These are phyloP conservation scores for Drosophila gunungcola DNA, from an alignment of 1,140 invertebrate species.

Conservation along the genomic window DNA sequence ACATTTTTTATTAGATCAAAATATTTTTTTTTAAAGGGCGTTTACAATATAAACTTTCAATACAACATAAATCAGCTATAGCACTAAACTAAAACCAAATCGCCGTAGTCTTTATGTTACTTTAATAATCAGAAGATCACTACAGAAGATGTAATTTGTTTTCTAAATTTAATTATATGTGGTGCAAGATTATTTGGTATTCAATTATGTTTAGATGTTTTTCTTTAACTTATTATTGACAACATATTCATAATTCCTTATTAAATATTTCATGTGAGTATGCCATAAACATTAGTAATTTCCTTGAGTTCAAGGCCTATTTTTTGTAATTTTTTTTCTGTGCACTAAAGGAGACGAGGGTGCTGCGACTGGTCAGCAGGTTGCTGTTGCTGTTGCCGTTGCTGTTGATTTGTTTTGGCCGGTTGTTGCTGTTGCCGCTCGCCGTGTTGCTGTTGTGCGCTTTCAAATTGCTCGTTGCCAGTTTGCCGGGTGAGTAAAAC, in stretches of 20 bases:
- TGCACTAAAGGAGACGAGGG: slow-evolving; percentile 18
- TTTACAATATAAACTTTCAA: no score
- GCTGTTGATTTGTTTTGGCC: slow-evolving; percentile 65
- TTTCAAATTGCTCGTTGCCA: slow-evolving; percentile 72
- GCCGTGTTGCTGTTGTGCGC: slow-evolving; percentile 50
- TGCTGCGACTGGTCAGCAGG: slow-evolving; percentile 69
- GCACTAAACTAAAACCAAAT: no score
- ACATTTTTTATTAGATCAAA: no score
- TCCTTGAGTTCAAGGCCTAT: background rate
- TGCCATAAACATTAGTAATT: background rate
- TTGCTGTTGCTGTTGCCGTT: slow-evolving; percentile 59
- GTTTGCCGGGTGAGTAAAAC: slow-evolving; percentile 79
- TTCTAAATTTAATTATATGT: no score
- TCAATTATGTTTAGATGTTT: background rate
- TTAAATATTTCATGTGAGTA: background rate
- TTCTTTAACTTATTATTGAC: background rate
- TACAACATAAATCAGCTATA: no score
- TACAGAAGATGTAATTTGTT: no score
- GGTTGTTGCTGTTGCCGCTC: slow-evolving; percentile 41
- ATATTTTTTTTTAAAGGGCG: no score
- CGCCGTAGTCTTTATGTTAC: no score
- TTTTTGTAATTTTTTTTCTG: slow-evolving; percentile 8
- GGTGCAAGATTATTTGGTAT: no score
- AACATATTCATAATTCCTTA: no score
- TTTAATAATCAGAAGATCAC: no score